Conservation (phyloP, 23 tunicate species). For the Halocynthia roretzi region DNA sequence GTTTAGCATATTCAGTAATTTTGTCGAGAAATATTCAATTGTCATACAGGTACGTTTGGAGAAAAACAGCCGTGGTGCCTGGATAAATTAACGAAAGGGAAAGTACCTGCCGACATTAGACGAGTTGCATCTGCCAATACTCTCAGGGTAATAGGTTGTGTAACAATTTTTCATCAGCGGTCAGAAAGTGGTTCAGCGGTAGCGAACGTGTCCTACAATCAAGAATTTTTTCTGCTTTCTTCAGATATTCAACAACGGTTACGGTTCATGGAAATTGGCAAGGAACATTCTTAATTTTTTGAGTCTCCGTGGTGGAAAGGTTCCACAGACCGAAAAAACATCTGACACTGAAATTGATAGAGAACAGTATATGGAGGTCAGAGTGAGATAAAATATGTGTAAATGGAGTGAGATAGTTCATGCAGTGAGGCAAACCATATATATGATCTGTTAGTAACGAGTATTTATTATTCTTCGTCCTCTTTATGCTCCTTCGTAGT, state of each 20-base stretch:
- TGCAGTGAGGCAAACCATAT: too few species aligned
- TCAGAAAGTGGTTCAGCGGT: too few species aligned
- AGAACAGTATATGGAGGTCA: slow-evolving; percentile 12
- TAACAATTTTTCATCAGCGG: not conserved
- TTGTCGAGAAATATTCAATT: not conserved
- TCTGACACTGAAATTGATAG: slow-evolving; percentile 24
- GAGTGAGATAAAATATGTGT: not conserved
- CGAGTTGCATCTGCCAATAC: slow-evolving; percentile 84
- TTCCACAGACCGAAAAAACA: not conserved
- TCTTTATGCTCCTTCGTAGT: too few species aligned
- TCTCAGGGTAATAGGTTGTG: slow-evolving; percentile 26
- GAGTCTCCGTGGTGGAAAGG: slow-evolving; percentile 2
- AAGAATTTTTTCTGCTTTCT: not conserved
- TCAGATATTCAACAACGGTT: slow-evolving; percentile 43
- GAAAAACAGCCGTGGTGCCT: slow-evolving; percentile 60
- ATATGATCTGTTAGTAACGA: too few species aligned
- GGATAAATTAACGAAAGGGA: not conserved
- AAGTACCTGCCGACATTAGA: slow-evolving; percentile 60
- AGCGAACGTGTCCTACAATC: too few species aligned
- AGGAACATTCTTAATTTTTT: slow-evolving; percentile 42
- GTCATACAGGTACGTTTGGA: slow-evolving; percentile 55
- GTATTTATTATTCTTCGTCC: too few species aligned
- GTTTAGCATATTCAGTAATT: not conserved
- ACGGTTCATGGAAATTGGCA: slow-evolving; percentile 59
- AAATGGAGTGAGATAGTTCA: too few species aligned